Evolutionary conservation across 2,113 vertebrate species (phyloP).

Genomic region (Gymnobelideus leadbeateri): DNA sequence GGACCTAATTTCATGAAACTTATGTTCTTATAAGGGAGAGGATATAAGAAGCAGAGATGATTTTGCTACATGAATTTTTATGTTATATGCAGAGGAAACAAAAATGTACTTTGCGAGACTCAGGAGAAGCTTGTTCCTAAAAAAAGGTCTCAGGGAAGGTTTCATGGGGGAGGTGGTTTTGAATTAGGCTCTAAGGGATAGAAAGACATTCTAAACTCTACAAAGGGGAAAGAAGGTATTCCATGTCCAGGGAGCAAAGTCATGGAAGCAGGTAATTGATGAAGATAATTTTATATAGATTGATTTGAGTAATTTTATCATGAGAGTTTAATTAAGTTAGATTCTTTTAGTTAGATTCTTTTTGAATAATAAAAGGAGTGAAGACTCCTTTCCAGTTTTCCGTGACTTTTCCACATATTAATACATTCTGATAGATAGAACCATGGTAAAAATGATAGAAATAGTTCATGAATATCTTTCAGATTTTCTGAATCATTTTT

Average conservation of each 20-base stretch:
- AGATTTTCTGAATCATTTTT: too few species aligned
- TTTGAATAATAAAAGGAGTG: conserved; percentile 14
- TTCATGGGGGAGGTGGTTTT: neutral
- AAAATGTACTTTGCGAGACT: neutral
- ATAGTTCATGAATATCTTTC: too few species aligned
- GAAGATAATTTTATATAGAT: neutral
- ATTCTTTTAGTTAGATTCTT: too few species aligned
- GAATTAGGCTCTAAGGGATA: neutral
- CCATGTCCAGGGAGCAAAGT: neutral
- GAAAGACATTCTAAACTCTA: neutral
- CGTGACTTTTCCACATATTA: too few species aligned
- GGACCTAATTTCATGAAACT: neutral
- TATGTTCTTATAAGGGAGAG: neutral
- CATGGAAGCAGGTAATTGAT: neutral
- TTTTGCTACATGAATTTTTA: neutral
- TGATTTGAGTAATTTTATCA: neutral
- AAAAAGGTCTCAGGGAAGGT: neutral
- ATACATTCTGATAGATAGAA: too few species aligned
- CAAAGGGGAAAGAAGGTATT: neutral
- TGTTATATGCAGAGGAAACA: neutral
- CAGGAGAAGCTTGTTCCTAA: neutral
- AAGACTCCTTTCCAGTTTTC: neutral
- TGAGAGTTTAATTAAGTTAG: neutral
- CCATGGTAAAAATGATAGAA: too few species aligned
- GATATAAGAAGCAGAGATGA: neutral